Percentiles rank a stretch among this genome's conserved stretches.
phyloP scores from a whole-genome alignment of 2,797 vertebrate species.

The Rhinatrema bivittatum region DNA sequence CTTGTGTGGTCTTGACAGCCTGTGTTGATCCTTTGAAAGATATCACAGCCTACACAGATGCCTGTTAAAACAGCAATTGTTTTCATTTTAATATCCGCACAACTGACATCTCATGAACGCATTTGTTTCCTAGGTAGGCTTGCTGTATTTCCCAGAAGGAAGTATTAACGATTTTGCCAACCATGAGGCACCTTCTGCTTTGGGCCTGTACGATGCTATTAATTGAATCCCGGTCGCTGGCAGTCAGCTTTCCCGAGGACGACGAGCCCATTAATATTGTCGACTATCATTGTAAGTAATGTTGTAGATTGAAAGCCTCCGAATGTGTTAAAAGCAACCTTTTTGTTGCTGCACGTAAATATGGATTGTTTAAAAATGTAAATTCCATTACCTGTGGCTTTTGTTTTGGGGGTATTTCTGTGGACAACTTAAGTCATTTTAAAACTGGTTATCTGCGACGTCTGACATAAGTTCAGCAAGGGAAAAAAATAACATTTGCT shows the following conservation, averaged over 20 bases:
- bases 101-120: no score
- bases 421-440: neutral
- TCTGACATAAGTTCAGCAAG: constrained; percentile 38
- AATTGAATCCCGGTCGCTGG: constrained; percentile 52
- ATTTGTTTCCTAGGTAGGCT: no score
- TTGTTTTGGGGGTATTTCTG: neutral
- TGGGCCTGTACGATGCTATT: constrained; percentile 67
- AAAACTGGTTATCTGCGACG: constrained; percentile 10
- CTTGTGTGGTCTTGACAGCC: no score
- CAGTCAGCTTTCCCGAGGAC: constrained; percentile 93
- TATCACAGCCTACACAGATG: no score
- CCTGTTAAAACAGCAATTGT: no score
- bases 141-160: constrained; percentile 53
- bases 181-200: constrained; percentile 74
- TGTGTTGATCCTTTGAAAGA: no score
- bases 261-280: constrained; percentile 75
- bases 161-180: constrained; percentile 52
- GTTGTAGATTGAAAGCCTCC: neutral
- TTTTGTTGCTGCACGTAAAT: no score
- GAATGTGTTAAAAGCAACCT: no score
- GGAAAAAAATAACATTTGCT: constrained; percentile 47
- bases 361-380: neutral
- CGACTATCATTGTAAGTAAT: constrained; percentile 89
- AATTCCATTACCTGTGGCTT: neutral
- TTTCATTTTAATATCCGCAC: no score